phyloP scores from a whole-genome alignment of 2,113 vertebrate species.

The Amia ocellicauda region DNA sequence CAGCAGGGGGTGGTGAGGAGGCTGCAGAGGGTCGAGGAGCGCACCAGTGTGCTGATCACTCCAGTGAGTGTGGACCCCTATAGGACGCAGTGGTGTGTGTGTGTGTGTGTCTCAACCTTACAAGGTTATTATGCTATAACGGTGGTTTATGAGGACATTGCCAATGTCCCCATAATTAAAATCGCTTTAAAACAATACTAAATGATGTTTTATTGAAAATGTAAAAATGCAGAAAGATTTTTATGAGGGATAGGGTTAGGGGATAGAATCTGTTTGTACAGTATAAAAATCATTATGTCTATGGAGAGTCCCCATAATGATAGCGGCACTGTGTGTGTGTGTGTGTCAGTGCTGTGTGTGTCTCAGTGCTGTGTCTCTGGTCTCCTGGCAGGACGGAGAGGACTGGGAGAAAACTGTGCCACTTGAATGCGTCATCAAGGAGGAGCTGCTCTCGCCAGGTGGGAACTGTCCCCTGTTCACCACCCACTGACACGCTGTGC shows the following conservation, averaged over 20 bases:
- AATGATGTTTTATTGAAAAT: too few species aligned
- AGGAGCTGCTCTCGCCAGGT: slow-evolving; percentile 57
- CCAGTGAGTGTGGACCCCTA: slow-evolving; percentile 47
- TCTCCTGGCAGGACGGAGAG: slow-evolving; percentile 62
- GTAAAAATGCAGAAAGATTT: too few species aligned
- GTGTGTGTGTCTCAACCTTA: too few species aligned
- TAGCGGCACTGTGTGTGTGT: too few species aligned
- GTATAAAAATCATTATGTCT: too few species aligned
- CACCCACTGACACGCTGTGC: rapidly evolving
- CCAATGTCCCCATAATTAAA: too few species aligned
- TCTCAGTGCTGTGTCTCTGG: background rate
- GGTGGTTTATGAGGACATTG: too few species aligned
- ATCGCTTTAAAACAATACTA: too few species aligned
- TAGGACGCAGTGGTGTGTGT: background rate
- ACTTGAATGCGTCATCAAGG: slow-evolving; percentile 57
- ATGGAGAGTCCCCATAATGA: too few species aligned
- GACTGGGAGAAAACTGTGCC: slow-evolving; percentile 58
- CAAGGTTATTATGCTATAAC: too few species aligned
- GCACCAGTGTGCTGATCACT: slow-evolving; percentile 41
- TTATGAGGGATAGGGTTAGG: too few species aligned
- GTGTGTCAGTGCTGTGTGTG: background rate
- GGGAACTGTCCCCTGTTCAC: background rate
- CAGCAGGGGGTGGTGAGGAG: slow-evolving; percentile 65
- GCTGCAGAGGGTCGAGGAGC: slow-evolving; percentile 27
- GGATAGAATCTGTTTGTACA: too few species aligned